Percentiles rank a stretch among this genome's conserved stretches.
phyloP scores from a whole-genome alignment of 2,113 vertebrate genomes.

The Struthidea cinerea region DNA sequence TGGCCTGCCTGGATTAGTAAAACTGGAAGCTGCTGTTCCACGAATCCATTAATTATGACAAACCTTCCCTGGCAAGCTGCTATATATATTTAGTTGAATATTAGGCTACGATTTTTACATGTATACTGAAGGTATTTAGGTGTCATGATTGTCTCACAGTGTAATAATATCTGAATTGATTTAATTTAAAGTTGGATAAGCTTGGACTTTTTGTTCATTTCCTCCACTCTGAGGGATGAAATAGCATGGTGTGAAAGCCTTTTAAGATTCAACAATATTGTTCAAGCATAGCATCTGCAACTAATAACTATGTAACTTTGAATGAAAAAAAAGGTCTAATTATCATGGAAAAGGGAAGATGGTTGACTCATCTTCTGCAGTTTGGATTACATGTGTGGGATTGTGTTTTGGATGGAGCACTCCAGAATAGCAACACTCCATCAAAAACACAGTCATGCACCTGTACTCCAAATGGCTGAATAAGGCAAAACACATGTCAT shows the following conservation, averaged over 20 bases:
- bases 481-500: slow-evolving; percentile 81
- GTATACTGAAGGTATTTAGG: not conserved
- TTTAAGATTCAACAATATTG: slow-evolving; percentile 30
- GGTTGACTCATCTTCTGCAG: slow-evolving; percentile 70
- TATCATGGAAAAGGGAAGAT: slow-evolving; percentile 41
- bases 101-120: not conserved
- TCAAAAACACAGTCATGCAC: slow-evolving; percentile 80
- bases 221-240: not conserved
- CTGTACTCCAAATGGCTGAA: slow-evolving; percentile 80
- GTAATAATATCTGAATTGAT: not conserved
- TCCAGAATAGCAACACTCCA: slow-evolving; percentile 80
- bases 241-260: not conserved
- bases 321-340: slow-evolving; percentile 52
- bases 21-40: not conserved
- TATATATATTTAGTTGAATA: not conserved
- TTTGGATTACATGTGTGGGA: slow-evolving; percentile 76
- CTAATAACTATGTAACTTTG: slow-evolving; percentile 24
- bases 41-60: not conserved
- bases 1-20: not conserved
- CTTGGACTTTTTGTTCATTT: slow-evolving; percentile 5
- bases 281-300: slow-evolving; percentile 41
- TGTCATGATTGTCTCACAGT: not conserved
- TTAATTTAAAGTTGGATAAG: not conserved
- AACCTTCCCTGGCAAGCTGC: not conserved
- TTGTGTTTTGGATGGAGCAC: slow-evolving; percentile 75